Conservation (phyloP, 2,797 vertebrate species). For the Acanthornis magna region DNA sequence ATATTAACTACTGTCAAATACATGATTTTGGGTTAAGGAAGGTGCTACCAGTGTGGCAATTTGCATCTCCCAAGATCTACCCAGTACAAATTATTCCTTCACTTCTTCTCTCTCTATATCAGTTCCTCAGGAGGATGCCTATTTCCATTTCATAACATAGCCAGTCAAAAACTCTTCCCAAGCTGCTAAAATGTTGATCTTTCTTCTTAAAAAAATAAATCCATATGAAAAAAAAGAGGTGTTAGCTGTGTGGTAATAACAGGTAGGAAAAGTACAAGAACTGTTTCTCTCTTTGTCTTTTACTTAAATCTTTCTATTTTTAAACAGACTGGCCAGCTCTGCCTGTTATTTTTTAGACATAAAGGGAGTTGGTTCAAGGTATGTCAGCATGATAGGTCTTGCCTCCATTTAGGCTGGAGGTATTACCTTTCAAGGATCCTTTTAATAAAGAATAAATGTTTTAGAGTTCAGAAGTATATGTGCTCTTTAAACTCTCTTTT, state of each 20-base stretch:
- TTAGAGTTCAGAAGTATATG: neutral
- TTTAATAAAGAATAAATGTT: neutral
- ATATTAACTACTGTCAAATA: neutral
- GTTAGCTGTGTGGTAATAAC: neutral
- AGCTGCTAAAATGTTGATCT: neutral
- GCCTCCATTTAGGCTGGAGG: neutral
- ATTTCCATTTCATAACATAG: neutral
- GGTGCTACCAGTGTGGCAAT: neutral
- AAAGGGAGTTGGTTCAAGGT: neutral
- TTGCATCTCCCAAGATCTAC: neutral
- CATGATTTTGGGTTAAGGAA: neutral
- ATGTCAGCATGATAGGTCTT: neutral
- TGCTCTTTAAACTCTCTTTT: neutral
- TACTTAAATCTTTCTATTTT: neutral
- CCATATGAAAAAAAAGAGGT: neutral
- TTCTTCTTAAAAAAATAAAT: neutral
- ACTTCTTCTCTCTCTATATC: neutral
- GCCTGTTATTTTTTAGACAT: neutral
- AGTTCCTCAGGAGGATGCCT: neutral
- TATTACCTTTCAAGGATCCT: neutral
- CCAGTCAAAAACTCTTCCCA: neutral
- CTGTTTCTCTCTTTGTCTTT: neutral
- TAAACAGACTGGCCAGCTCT: neutral
- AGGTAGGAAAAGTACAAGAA: neutral
- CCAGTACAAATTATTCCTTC: fast-evolving